Evolutionary conservation across 2,113 vertebrate genomes (phyloP).

Genomic region (Callospermophilus lateralis): DNA sequence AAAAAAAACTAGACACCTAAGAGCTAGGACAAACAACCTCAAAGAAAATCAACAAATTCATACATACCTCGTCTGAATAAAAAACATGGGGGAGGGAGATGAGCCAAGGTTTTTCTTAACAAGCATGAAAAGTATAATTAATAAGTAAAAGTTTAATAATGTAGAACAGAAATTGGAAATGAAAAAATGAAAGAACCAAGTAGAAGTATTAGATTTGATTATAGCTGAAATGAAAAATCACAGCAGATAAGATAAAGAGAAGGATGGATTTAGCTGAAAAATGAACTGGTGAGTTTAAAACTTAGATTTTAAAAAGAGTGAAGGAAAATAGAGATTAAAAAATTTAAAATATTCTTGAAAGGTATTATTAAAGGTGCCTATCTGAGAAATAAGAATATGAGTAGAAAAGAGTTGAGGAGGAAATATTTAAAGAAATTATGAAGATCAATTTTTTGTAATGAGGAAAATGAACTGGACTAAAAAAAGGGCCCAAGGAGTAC

Average conservation of each 20-base stretch:
- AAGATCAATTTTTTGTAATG: neutral
- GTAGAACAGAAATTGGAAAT: neutral
- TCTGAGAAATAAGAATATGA: neutral
- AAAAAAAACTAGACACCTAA: constrained; percentile 60
- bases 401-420: neutral
- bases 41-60: constrained; percentile 47
- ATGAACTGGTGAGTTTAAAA: neutral
- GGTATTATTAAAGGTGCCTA: neutral
- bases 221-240: neutral
- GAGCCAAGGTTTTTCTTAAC: neutral
- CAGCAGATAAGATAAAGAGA: neutral
- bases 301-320: constrained; percentile 8
- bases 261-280: neutral
- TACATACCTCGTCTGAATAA: neutral
- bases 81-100: neutral
- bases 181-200: neutral
- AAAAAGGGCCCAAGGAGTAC: neutral
- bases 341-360: neutral
- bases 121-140: constrained; percentile 36
- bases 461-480: constrained; percentile 23
- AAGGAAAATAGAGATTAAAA: neutral
- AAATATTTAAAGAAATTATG: neutral
- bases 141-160: neutral
- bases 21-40: neutral
- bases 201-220: constrained; percentile 7